Evolutionary conservation across 2,888 invertebrate genomes (phyloP), one percentile per base, ranked within the genome.

Genomic region (Drosophila vallismaia): DNA sequence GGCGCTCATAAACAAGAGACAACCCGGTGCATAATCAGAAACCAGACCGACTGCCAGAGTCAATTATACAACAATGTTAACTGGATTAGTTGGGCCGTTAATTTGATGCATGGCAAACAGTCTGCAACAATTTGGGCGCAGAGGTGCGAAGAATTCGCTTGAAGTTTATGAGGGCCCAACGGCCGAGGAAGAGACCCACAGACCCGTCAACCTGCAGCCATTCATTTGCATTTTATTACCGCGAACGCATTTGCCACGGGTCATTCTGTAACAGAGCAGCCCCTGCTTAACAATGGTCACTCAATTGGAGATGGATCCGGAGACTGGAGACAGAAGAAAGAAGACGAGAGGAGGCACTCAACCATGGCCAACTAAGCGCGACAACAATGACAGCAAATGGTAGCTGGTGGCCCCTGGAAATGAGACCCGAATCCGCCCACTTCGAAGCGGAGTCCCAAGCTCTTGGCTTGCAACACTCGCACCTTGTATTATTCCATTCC

Each of bases 181-280:
- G 54, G 49, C 33, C 2, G 12, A 48, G 40, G 45, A 40, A 38
- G 31, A 42, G 42, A 24, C 10, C 6, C 6, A 7, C 38, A 10
- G 28, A 42, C 28, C 6, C 9, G 36, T 12, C 5, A 50, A n/a
- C 74, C 72, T 55, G 51, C 73, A 71, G 69, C 67, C 84, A 84
- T 88, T 84, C 77, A 88, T 84, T 84, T 88, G 77, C 84, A 88
- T 84, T 84, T 88, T 88, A 88, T 88, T 77, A 76, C 81, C 64
- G 67, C 76, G 44, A 53, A 58, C 75, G 69, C 88, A 84, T 85
- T 85, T 84, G 88, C 85, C 85, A 85, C 85, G 86, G 88, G 88
- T 88, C 86, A 88, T 86, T 84, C 84, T 86, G 67, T 66, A 64
- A 64, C 87, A 81, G 87, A 71, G 80, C 66, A 40, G 49, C 71